Conservation (phyloP, 2,113 vertebrate species). For the Hystrix cristata region DNA sequence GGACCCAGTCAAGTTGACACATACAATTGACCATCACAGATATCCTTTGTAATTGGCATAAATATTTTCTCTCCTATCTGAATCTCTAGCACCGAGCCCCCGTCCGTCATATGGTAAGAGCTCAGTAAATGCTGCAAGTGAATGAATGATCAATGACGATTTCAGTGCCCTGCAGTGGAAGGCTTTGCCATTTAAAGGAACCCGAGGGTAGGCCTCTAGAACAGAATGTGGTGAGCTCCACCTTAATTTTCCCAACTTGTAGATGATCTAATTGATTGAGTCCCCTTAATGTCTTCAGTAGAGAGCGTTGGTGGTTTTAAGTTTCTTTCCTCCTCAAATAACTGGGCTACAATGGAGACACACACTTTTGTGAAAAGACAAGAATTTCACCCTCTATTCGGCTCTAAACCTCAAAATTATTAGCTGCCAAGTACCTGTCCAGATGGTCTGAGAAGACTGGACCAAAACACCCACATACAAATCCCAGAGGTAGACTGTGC, state of each 20-base stretch:
- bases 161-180: not conserved
- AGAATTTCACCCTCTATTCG: not conserved
- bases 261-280: conserved; percentile 32
- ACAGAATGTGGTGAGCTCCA: conserved; percentile 45
- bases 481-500: not conserved
- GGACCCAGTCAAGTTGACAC: conserved; percentile 14
- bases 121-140: conserved; percentile 46
- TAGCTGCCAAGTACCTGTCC: not conserved
- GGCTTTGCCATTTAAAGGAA: conserved; percentile 41
- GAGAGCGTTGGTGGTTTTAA: conserved; percentile 21
- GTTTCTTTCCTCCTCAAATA: conserved; percentile 48
- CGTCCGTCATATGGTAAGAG: conserved; percentile 8
- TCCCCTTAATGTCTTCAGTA: conserved; percentile 35
- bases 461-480: not conserved
- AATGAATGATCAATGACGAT: conserved; percentile 25
- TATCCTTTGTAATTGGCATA: not conserved
- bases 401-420: not conserved
- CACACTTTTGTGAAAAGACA: conserved; percentile 8
- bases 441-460: not conserved
- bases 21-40: not conserved
- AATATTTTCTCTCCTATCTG: conserved; percentile 48
- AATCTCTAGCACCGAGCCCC: not conserved
- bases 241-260: conserved; percentile 23
- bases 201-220: not conserved
- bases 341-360: not conserved